Conservation (phyloP, 2,888 invertebrate species). For the Ariolimax columbianus region DNA sequence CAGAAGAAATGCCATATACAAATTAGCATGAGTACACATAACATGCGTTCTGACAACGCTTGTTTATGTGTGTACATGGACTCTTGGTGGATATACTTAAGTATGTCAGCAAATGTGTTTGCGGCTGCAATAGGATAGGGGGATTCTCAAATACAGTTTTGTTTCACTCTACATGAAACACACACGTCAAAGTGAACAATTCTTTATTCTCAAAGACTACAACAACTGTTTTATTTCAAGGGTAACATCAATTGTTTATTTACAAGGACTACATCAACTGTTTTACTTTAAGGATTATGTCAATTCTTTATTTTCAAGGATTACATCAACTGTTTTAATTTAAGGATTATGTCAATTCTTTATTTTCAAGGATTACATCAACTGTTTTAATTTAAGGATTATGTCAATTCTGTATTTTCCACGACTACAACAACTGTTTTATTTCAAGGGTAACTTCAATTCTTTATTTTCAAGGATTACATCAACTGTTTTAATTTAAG, state of each 20-base stretch:
- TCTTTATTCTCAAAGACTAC: no score
- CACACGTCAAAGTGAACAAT: no score
- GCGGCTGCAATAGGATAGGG: not conserved
- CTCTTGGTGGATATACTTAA: not conserved
- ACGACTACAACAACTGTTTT: not conserved
- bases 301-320: not conserved
- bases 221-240: no score
- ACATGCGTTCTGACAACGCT: not conserved
- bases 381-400: not conserved
- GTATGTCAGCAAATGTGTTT: constrained; percentile 11
- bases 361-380: not conserved
- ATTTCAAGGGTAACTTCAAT: not conserved
- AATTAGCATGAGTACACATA: constrained; percentile 3
- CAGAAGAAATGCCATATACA: not conserved
- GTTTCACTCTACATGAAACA: not conserved
- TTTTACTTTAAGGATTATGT: not conserved
- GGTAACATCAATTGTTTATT: not conserved
- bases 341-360: not conserved
- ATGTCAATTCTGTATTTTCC: not conserved
- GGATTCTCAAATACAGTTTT: not conserved
- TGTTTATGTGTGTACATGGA: not conserved
- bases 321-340: not conserved
- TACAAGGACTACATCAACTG: no score
- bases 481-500: no score
- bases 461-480: not conserved